Evolutionary conservation across 2,888 invertebrate species (phyloP), one percentile per base, ranked within the genome.

Genomic region (Morpho helenor): DNA sequence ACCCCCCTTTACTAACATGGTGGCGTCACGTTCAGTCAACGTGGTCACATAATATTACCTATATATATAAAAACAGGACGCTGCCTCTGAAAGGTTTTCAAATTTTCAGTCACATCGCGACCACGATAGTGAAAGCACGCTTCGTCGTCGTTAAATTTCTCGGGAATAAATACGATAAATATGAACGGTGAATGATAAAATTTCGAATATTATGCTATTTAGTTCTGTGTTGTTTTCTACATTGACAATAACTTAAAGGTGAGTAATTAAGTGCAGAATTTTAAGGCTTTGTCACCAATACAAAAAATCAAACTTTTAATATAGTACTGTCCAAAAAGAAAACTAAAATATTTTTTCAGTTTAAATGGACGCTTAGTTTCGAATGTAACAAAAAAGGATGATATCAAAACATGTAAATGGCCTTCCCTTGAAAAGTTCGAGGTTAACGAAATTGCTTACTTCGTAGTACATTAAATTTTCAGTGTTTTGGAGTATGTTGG

Each of bases 91-190:
- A 52, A 44, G 49, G 47, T 56, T 56, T 58, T 46, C 44, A 44
- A 51, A 48, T 52, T 56, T 63, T 65, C 63, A 62, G 64, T 68
- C 57, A 61, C 61, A 63, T 62, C 63, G 67, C 62, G 62, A 48
- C 61, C 59, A 61, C 63, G 67, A 52, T 16, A 16, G 8, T 10
- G 63, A 53, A 57, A 51, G 65, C 60, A 63, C 65, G 68, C 59
- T 46, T 43, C 52, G n/a, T 54, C 46, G 49, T n/a, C 52, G n/a
- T 8, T 22, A 10, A 7, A 41, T 53, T 47, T 53, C n/a, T 48
- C 57, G 51, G 23, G 42, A 50, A 53, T 61, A 57, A 52, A 53
- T 52, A 63, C 64, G 64, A 62, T 31, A 61, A 43, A 42, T 48
- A 54, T 56, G 64, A 56, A 56, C 61, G 63, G 57, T 64, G 60